A percentile compares a stretch with the other conserved stretches of the same genome.
phyloP scores from a whole-genome alignment of 35 echinoderm and acorn worm species.

The Lytechinus pictus region DNA sequence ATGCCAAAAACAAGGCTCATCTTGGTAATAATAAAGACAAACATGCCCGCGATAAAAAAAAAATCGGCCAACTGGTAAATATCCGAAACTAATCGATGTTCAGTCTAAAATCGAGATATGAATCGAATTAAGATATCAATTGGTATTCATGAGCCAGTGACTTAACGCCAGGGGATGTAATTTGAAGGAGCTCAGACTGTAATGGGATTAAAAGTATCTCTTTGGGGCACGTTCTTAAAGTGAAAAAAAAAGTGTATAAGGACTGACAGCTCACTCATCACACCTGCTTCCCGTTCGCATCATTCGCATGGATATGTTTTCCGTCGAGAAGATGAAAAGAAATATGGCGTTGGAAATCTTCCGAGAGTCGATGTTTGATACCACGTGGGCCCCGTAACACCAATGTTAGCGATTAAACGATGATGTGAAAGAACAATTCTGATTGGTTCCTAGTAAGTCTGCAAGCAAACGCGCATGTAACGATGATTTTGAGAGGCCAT shows the following conservation, averaged over 20 bases:
- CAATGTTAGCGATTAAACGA: no score
- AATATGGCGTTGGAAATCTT: neutral
- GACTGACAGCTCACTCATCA: neutral
- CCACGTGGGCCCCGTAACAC: neutral
- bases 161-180: neutral
- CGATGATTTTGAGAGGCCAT: no score
- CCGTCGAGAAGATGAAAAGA: neutral
- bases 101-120: neutral
- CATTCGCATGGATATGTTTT: neutral
- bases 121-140: neutral
- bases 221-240: neutral
- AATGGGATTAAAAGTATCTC: constrained; percentile 6
- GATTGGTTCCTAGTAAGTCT: no score
- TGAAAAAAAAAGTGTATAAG: neutral
- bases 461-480: no score
- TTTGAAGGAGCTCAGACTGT: neutral
- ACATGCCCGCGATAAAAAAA: no score
- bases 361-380: neutral
- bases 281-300: neutral
- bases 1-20: neutral
- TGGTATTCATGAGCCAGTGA: neutral
- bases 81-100: neutral
- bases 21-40: neutral
- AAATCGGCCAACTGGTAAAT: neutral
- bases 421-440: no score